Evolutionary conservation across 2,888 invertebrate genomes (phyloP), one percentile per base, ranked within the genome.

Genomic region (Dexiosoma caninum): DNA sequence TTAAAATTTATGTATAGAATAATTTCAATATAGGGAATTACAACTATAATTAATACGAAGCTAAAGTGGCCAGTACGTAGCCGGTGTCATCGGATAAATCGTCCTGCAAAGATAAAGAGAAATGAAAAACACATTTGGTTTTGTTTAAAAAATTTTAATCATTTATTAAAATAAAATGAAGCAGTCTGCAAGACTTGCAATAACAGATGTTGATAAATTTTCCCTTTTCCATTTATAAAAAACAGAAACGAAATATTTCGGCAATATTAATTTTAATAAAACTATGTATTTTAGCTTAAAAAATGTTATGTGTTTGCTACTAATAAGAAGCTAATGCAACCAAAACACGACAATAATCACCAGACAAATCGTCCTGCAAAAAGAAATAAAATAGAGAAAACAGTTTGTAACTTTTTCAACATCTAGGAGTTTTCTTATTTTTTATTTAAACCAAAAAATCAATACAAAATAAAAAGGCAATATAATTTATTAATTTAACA

Each of bases 81-180:
- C 91, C 92, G 91, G 93, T 94, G 91, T 94, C 94, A 86, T 94
- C 94, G 83, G 91, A 92, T 86, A 93, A 91, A 90, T 94, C 94
- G 85, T 93, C 93, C 93, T 94, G 92, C 84, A 84, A 85, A 67
- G 46, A n/a, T n/a, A 49, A 81, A 32, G 78, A 80, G 7, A 81
- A 32, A 80, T 78, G 7, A 60, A 32, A 79, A 71, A 72, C 76
- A 70, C 14, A 71, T 30, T 32, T 44, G 55, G 16, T 30, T 71
- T 60, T 19, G n/a, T 51, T 51, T 49, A 12, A 14, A 51, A 51
- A 10, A 14, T 14, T 35, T 32, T 9, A 35, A 55, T 4, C 16
- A 49, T 70, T 57, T 55, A 70, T 55, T 70, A 57, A 23, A 51
- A 10, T n/a, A 21, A 27, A 19, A 46, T 32, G 44, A 21, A 6